Percentiles rank a stretch among this genome's conserved stretches.
Conservation (phyloP, 1,140 invertebrate genomes). For the Lasioglossum albipes region DNA sequence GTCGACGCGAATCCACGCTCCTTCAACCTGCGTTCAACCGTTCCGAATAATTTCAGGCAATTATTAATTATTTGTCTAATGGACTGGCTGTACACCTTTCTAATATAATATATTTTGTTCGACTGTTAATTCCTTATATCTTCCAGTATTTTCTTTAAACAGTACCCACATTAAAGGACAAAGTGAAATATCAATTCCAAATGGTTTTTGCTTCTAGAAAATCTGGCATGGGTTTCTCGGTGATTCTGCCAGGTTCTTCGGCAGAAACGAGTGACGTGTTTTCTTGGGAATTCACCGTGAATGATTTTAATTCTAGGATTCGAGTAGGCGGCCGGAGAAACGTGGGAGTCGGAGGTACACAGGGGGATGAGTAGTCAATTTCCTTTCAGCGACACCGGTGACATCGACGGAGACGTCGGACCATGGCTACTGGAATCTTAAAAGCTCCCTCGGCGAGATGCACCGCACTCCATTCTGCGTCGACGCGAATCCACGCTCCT, state of each 20-base stretch:
- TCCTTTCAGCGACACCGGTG: slow-evolving; percentile 73
- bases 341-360: slow-evolving; percentile 50
- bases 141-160: no score
- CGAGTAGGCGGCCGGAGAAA: slow-evolving; percentile 33
- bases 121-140: no score
- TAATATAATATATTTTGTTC: no score
- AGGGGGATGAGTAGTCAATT: slow-evolving; percentile 74
- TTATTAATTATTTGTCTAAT: no score
- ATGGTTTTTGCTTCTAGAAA: no score
- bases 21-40: not conserved
- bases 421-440: slow-evolving; percentile 79
- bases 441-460: slow-evolving; percentile 43
- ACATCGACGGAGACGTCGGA: slow-evolving; percentile 68
- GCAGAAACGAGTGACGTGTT: no score
- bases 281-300: no score
- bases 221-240: no score
- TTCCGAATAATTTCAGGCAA: not conserved
- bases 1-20: not conserved
- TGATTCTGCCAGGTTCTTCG: no score
- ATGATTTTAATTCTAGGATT: slow-evolving; percentile 2
- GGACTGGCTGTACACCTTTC: no score
- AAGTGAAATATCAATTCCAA: no score
- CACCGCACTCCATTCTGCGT: slow-evolving; percentile 1
- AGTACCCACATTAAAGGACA: no score
- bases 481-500: not conserved